Conservation (phyloP, 1,140 invertebrate species). For the Drosophila sucinea region DNA sequence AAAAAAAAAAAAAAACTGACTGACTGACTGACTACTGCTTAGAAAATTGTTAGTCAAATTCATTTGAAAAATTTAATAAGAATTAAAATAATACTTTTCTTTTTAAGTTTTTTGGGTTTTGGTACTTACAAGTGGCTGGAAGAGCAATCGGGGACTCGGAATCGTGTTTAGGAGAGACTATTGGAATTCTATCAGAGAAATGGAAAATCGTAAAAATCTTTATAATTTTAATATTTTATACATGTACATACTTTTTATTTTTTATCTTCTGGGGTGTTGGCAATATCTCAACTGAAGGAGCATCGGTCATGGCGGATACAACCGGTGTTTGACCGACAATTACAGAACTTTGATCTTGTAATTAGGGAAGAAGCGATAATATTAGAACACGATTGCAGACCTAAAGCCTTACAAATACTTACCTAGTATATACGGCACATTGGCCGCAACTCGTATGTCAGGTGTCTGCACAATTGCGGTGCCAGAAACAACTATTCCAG, state of each 20-base stretch:
- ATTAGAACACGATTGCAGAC: not conserved
- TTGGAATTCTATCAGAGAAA: slow-evolving; percentile 50
- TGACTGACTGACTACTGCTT: too few relatives aligned
- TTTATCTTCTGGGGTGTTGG: slow-evolving; percentile 64
- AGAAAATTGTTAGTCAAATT: too few relatives aligned
- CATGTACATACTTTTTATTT: slow-evolving; percentile 70
- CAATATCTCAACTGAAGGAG: slow-evolving; percentile 79
- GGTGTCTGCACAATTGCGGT: slow-evolving; percentile 28
- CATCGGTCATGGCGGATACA: slow-evolving; percentile 78
- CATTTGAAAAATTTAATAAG: too few relatives aligned
- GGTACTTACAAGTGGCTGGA: slow-evolving; percentile 41
- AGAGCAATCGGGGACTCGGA: slow-evolving; percentile 19
- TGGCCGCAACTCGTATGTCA: slow-evolving; percentile 33
- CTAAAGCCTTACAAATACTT: not conserved
- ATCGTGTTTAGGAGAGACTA: slow-evolving; percentile 52
- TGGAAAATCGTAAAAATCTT: not conserved
- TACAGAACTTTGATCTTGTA: slow-evolving; percentile 45
- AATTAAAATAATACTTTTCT: not conserved
- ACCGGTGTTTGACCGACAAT: slow-evolving; percentile 62
- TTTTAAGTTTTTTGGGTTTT: not conserved
- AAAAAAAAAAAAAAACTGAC: too few relatives aligned
- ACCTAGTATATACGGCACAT: slow-evolving; percentile 37
- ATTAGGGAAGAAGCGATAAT: not conserved
- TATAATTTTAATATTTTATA: not conserved
- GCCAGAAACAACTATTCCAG: slow-evolving; percentile 26